These are phyloP conservation scores for Drosophila biarmipes DNA, from an alignment of 1,140 invertebrate species.

Conservation along the genomic window DNA sequence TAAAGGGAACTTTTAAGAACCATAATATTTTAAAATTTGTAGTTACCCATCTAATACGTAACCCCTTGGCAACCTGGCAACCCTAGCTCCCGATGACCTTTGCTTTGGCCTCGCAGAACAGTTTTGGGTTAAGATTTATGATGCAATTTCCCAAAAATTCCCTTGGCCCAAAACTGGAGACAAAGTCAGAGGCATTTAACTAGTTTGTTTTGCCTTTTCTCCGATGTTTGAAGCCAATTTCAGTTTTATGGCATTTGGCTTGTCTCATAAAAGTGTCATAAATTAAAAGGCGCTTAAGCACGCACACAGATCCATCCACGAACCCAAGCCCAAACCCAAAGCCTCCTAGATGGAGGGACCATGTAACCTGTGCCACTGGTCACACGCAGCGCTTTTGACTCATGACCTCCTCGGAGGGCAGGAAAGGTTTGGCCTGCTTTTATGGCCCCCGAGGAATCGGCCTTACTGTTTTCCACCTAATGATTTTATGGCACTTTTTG, in stretches of 20 bases:
- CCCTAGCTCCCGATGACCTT: slow-evolving; percentile 41
- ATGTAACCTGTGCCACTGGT: slow-evolving; percentile 79
- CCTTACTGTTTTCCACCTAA: slow-evolving; percentile 57
- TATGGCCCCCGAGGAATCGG: slow-evolving; percentile 40
- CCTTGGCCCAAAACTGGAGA: slow-evolving; percentile 28
- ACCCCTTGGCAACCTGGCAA: neutral
- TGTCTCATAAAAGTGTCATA: slow-evolving; percentile 82
- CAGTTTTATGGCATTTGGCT: slow-evolving; percentile 60
- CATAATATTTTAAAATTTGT: no score
- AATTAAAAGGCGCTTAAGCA: slow-evolving; percentile 74
- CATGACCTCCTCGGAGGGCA: slow-evolving; percentile 35
- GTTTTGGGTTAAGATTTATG: slow-evolving; percentile 74
- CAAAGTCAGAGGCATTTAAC: slow-evolving; percentile 43
- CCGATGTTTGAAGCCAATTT: slow-evolving; percentile 58
- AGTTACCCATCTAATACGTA: neutral
- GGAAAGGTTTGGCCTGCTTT: slow-evolving; percentile 44
- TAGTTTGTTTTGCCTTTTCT: slow-evolving; percentile 57
- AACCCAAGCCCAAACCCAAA: neutral
- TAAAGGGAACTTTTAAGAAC: no score
- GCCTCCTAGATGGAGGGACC: slow-evolving; percentile 9
- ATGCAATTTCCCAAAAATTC: slow-evolving; percentile 65
- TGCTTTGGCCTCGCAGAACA: slow-evolving; percentile 36
- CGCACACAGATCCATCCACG: slow-evolving; percentile 27
- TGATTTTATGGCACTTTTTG: slow-evolving; percentile 76
- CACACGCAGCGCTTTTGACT: slow-evolving; percentile 71